Base-by-base conservation (phyloP, 2,113 vertebrate species). In the Heptranchias perlo region DNA sequence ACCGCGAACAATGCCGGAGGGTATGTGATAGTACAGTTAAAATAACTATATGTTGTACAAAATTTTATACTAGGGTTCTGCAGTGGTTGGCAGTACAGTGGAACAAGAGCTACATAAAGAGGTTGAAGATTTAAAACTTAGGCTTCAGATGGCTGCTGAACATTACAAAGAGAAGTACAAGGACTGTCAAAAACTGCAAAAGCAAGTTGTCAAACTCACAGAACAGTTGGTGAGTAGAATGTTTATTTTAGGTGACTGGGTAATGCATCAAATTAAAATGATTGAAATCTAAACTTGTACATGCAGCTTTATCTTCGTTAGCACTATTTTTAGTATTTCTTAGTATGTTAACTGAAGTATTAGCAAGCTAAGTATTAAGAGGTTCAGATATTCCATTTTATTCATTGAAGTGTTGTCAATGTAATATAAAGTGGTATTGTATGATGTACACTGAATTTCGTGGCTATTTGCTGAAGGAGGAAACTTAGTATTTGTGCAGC, bases 141-240 rank as follows among this genome's bases (percentile, higher is more conserved):
- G 99, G 84, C 98, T 99, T 96, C 99, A 99, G 96, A 99, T 99
- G 99, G 99, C 99, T 96, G 99, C 99, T 96, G 99, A 99, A 96
- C 99, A 99, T 97, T 99, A 99, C 97, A 99, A 99, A 97, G 99
- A 99, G 96, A 99, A 99, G 97, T 99, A 99, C 97, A 99, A 99
- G 97, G 99, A 99, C 96, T 99, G 99, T 96, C 99, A 99, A 97
- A 98, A 98, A 96, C 98, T 99, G 96, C 99, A 99, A 96, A 99
- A 98, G 96, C 99, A 99, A 98, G 98, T 99, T 96, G 97, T 98
- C 91, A 99, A 98, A 96, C 98, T 99, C 96, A 98, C 98, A 84
- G 99, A 99, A 62, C 99, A 98, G 96, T 98, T 98, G 97, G 99
- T 99, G 97, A 97, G 99, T 98, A 96, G 28, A 95, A 35, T 91